A percentile compares a stretch with the other conserved stretches of the same genome.
phyloP scores from a whole-genome alignment of 2,113 vertebrate species.

The Semnornis frantzii region DNA sequence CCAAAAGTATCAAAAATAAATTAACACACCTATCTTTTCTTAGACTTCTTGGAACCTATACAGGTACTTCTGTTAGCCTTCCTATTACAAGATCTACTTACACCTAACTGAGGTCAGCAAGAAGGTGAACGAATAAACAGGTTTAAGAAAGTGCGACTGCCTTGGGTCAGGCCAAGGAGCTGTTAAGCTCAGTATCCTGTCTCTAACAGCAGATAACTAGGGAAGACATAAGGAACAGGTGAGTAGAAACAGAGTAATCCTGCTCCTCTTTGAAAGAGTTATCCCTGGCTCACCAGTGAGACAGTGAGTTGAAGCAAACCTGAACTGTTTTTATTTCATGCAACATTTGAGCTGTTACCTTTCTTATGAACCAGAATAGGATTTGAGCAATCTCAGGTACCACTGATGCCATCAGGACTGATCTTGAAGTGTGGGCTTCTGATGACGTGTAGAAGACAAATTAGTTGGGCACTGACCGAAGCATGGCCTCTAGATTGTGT shows the following conservation, averaged over 20 bases:
- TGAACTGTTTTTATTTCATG: no score
- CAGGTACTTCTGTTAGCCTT: slow-evolving; percentile 17
- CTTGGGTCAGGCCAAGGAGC: background rate
- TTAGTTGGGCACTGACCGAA: background rate
- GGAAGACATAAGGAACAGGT: background rate
- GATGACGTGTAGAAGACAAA: background rate
- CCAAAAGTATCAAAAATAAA: slow-evolving; percentile 60
- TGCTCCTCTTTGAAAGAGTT: background rate
- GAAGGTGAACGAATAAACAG: background rate
- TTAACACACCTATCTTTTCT: slow-evolving; percentile 61
- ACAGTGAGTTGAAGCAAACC: background rate
- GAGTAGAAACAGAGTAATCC: background rate
- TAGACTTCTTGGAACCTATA: slow-evolving; percentile 59
- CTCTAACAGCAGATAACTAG: background rate
- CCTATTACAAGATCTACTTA: background rate
- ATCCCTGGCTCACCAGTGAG: background rate
- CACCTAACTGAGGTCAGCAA: background rate
- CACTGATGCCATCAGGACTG: background rate
- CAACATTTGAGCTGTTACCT: background rate
- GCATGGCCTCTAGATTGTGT: background rate
- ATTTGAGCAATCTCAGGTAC: background rate
- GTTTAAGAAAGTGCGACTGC: background rate
- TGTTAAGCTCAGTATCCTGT: background rate
- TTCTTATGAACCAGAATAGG: background rate
- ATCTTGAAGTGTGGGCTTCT: background rate